phyloP scores from a whole-genome alignment of 2,797 vertebrate genomes.

The Brachymystax lenok region DNA sequence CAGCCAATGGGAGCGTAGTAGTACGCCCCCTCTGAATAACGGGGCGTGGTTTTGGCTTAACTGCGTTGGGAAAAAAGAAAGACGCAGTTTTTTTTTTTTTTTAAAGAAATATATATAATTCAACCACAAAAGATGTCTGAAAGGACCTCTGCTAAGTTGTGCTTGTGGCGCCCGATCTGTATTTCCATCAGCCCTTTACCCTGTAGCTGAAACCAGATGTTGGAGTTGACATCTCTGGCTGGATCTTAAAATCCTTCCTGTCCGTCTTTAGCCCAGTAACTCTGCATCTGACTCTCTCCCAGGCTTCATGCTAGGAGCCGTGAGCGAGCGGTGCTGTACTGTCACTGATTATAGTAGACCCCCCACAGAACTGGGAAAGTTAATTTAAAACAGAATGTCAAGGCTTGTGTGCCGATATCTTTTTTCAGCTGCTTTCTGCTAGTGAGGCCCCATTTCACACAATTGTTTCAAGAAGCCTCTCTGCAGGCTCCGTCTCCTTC shows the following conservation, averaged over 20 bases:
- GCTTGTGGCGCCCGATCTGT: slow-evolving; percentile 52
- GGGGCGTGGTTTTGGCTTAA: too few species aligned
- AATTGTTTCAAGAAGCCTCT: slow-evolving; percentile 61
- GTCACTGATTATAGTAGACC: too few species aligned
- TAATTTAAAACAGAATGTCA: slow-evolving; percentile 67
- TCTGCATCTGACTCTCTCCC: slow-evolving; percentile 1
- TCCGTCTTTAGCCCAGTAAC: not conserved
- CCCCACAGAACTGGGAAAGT: slow-evolving; percentile 63
- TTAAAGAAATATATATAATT: too few species aligned
- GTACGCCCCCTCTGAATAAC: too few species aligned
- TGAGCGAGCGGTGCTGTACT: slow-evolving; percentile 20
- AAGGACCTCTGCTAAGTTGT: slow-evolving; percentile 19
- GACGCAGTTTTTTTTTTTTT: too few species aligned
- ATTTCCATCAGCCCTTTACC: slow-evolving; percentile 58
- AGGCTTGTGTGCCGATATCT: slow-evolving; percentile 67
- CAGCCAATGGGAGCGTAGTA: too few species aligned
- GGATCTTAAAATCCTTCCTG: slow-evolving; percentile 10
- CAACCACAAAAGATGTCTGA: not conserved
- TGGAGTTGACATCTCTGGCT: slow-evolving; percentile 35
- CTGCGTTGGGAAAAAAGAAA: too few species aligned
- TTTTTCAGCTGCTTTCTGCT: slow-evolving; percentile 75
- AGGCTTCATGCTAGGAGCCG: slow-evolving; percentile 32
- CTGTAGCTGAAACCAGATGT: slow-evolving; percentile 66
- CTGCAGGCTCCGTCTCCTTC: slow-evolving; percentile 42
- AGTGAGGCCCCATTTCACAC: slow-evolving; percentile 47